phyloP scores from a whole-genome alignment of 2,888 invertebrate species.

The Volucella zonaria region DNA sequence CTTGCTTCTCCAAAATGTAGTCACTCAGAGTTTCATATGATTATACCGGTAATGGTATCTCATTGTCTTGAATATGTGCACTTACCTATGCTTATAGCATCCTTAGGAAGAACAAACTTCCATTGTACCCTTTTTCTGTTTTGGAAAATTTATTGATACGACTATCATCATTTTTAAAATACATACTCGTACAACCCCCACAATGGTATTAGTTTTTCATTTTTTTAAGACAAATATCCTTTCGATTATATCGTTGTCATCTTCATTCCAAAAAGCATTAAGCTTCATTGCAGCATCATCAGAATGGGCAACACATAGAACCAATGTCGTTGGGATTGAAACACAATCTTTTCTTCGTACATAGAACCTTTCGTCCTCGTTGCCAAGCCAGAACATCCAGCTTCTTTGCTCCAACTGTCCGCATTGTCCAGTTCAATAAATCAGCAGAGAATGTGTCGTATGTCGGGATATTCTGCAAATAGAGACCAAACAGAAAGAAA shows the following conservation, averaged over 20 bases:
- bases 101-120: too few relatives aligned
- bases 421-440: conserved; percentile 70
- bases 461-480: conserved; percentile 62
- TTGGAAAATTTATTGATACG: background rate
- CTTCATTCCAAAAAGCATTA: background rate
- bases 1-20: too few relatives aligned
- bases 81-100: too few relatives aligned
- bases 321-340: conserved; percentile 67
- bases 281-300: conserved; percentile 16
- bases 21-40: too few relatives aligned
- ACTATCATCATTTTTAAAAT: conserved; percentile 6
- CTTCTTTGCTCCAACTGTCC: conserved; percentile 46
- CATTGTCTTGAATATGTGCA: too few relatives aligned
- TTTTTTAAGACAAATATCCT: conserved; percentile 41
- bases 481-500: conserved; percentile 22
- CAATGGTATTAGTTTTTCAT: background rate
- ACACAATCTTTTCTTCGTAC: conserved; percentile 61
- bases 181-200: conserved; percentile 14
- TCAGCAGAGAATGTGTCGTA: conserved; percentile 66
- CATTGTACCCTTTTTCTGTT: too few relatives aligned
- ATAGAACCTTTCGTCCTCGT: conserved; percentile 27
- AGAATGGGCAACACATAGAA: conserved; percentile 66
- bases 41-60: too few relatives aligned
- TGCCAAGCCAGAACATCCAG: conserved; percentile 38
- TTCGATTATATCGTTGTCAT: background rate